phyloP scores from a whole-genome alignment of 2,113 vertebrate species.

The Prochilodus magdalenae region DNA sequence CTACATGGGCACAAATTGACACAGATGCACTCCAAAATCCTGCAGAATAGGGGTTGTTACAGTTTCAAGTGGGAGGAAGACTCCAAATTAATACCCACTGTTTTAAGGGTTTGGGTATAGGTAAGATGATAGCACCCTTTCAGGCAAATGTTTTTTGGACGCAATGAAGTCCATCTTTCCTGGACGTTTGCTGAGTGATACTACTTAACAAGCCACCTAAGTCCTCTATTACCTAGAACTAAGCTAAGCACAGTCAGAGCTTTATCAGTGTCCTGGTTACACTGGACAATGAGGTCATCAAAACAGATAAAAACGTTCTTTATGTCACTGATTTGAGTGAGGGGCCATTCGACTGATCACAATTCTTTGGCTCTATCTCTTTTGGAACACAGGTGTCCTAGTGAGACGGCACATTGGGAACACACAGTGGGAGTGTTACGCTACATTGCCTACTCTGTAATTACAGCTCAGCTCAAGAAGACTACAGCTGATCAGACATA shows the following conservation, averaged over 20 bases:
- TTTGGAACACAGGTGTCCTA: constrained; percentile 51
- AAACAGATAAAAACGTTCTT: background rate
- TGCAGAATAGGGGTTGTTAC: too few relatives aligned
- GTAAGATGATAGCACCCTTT: too few relatives aligned
- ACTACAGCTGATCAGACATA: constrained; percentile 27
- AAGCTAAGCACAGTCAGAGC: background rate
- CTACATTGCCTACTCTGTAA: constrained; percentile 47
- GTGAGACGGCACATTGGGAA: constrained; percentile 29
- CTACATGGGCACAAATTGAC: too few relatives aligned
- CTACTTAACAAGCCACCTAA: background rate
- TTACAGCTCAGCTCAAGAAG: constrained; percentile 36
- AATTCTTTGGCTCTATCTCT: constrained; percentile 29
- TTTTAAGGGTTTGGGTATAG: too few relatives aligned
- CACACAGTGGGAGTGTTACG: constrained; percentile 44
- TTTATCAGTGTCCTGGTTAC: background rate
- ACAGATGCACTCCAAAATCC: too few relatives aligned
- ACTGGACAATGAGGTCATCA: background rate
- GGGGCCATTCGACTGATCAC: constrained; percentile 1
- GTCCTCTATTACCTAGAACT: background rate
- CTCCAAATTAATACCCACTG: too few relatives aligned
- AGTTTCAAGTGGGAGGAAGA: too few relatives aligned
- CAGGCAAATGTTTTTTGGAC: too few relatives aligned
- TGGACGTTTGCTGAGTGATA: background rate
- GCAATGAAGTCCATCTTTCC: background rate
- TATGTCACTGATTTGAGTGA: background rate